Evolutionary conservation across 2,113 vertebrate species (phyloP).

Genomic region (Dipodomys ordii): DNA sequence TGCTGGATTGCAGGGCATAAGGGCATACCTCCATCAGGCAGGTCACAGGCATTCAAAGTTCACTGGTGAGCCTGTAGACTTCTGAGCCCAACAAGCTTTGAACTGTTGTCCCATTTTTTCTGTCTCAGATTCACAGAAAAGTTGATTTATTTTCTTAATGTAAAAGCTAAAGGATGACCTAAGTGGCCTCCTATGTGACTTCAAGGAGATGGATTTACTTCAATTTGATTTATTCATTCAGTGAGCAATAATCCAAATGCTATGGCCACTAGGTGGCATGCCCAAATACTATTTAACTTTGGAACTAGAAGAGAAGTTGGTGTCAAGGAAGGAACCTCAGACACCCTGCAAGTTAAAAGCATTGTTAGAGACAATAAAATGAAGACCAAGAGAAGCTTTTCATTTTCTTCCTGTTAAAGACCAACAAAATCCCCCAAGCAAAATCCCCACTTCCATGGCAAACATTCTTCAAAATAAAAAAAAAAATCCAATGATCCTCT

Average conservation of each 20-base stretch:
- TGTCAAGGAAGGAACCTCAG: neutral
- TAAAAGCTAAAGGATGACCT: slow-evolving; percentile 40
- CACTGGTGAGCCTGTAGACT: neutral
- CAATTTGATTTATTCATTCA: neutral
- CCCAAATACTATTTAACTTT: slow-evolving; percentile 82
- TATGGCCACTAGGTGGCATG: slow-evolving; percentile 87
- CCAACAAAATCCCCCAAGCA: neutral
- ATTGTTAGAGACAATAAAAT: neutral
- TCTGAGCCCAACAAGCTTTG: neutral
- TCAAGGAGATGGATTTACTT: slow-evolving; percentile 42
- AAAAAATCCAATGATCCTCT: neutral
- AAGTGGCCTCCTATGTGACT: neutral
- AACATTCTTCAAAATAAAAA: neutral
- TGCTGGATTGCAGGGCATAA: neutral
- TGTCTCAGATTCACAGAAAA: slow-evolving; percentile 14
- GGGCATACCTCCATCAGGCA: neutral
- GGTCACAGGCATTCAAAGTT: neutral
- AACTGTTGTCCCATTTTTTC: neutral
- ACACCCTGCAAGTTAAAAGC: neutral
- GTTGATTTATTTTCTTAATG: neutral
- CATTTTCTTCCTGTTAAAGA: slow-evolving; percentile 51
- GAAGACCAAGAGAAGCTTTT: neutral
- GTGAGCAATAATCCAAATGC: neutral
- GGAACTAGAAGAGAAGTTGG: slow-evolving; percentile 11
- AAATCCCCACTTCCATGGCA: neutral